Base-by-base conservation (phyloP, 2,888 invertebrate genomes). In the Hyppa rectilinea region DNA sequence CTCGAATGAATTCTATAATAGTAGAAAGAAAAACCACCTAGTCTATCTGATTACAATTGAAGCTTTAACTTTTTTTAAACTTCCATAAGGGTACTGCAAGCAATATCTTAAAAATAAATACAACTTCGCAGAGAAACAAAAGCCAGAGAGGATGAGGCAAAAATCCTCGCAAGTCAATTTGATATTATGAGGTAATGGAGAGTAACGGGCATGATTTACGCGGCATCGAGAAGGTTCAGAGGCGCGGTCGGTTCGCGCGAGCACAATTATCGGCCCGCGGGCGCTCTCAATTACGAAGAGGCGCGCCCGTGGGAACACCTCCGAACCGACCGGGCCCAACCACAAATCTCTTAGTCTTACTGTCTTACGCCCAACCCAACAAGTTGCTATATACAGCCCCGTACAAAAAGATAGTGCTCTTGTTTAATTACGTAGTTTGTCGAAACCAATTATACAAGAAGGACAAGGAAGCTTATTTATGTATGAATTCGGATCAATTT, bases 211-310 rank as follows among this genome's bases (percentile, higher is more conserved):
- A 94, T 95, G 96, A 96, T 96, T 95, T 96, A 96, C 92, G 92
- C 90, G 91, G 90, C 87, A 87, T 78, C 81, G 85, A 86, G 87
- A 87, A 81, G 88, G 89, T 81, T 83, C 83, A 81, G n/a, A n/a
- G 87, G 88, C 87, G 84, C 86, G 85, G 87, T 86, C 89, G 88
- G 89, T 90, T 90, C 92, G 94, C 93, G 92, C 90, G 90, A 91
- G 92, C 93, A 92, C 95, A 94, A 95, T 95, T 95, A 95, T 95
- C 95, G 95, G 95, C 94, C 95, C 95, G 94, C 94, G 91, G 95
- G 95, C 95, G 94, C 95, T 93, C 95, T 95, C 96, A 95, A 95
- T 96, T 95, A 95, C 96, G 91, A 93, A 91, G 91, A 94, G 96
- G 94, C 90, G 92, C 91, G 90, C 96, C 94, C 95, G 92, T 92